phyloP scores from a whole-genome alignment of 2,888 invertebrate species.

The Lithophane leautieri region DNA sequence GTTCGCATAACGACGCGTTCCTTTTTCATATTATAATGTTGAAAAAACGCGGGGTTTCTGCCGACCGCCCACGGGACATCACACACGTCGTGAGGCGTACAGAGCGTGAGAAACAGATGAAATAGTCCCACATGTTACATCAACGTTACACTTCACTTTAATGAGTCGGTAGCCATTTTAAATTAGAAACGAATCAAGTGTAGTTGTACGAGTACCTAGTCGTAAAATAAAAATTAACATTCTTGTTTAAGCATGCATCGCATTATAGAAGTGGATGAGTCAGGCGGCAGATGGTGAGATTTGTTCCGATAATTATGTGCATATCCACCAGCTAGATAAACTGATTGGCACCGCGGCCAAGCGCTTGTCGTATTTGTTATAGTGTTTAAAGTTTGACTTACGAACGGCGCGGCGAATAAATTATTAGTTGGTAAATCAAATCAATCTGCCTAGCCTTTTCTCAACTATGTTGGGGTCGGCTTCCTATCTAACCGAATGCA shows the following conservation, averaged over 20 bases:
- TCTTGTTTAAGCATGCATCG: conserved; percentile 30
- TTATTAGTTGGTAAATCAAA: background rate
- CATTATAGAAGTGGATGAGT: conserved; percentile 29
- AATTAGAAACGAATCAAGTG: conserved; percentile 64
- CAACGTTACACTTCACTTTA: conserved; percentile 57
- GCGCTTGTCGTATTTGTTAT: background rate
- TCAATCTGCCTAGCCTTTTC: no score
- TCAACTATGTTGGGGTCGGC: no score
- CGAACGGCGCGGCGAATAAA: background rate
- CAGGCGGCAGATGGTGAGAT: background rate
- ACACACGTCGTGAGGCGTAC: background rate
- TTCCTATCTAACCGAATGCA: no score
- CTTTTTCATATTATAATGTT: conserved; percentile 67
- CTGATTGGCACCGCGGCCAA: background rate
- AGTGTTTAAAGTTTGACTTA: background rate
- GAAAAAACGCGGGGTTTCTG: conserved; percentile 61
- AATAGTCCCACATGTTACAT: conserved; percentile 40
- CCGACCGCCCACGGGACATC: conserved; percentile 68
- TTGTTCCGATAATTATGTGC: background rate
- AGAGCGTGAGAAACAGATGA: conserved; percentile 57
- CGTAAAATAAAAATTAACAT: conserved; percentile 57
- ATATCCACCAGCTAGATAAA: conserved; percentile 15
- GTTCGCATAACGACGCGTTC: conserved; percentile 65
- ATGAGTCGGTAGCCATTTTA: conserved; percentile 60
- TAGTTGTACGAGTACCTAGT: conserved; percentile 47